A percentile compares a stretch with the other conserved stretches of the same genome.
These are phyloP conservation scores for Nettapus auritus DNA, from an alignment of 2,113 vertebrate genomes.

Conservation along the genomic window DNA sequence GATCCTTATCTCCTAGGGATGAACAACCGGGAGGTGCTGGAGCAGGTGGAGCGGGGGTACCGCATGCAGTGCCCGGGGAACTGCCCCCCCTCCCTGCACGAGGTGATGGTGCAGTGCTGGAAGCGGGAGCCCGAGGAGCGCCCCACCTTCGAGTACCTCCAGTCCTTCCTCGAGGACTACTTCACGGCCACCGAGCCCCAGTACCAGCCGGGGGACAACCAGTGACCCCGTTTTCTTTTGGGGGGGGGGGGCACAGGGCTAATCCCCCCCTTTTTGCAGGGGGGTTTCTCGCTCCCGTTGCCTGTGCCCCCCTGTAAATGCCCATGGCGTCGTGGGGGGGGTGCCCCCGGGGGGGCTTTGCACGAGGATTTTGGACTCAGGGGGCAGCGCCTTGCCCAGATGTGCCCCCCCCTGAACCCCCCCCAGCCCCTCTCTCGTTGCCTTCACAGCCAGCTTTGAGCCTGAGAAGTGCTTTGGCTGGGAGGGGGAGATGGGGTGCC, in stretches of 20 bases:
- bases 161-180: conserved; percentile 97
- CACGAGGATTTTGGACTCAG: background rate
- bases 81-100: conserved; percentile 90
- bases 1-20: conserved; percentile 79
- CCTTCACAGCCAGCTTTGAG: background rate
- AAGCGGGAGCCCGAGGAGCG: conserved; percentile 91
- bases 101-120: conserved; percentile 97
- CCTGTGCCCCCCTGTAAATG: background rate
- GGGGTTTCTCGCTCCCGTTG: background rate
- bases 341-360: background rate
- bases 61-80: conserved; percentile 89
- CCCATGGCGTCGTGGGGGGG: background rate
- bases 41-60: conserved; percentile 95
- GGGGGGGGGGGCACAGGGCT: background rate
- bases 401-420: background rate
- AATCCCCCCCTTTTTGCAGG: background rate
- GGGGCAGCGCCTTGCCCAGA: background rate
- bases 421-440: background rate
- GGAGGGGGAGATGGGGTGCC: background rate
- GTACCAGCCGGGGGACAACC: conserved; percentile 93
- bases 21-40: conserved; percentile 97
- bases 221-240: background rate
- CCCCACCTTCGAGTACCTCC: conserved; percentile 97
- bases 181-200: conserved; percentile 98
- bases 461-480: background rate